Base-by-base conservation (phyloP, 2,888 invertebrate species). In the Eledona agricola region DNA sequence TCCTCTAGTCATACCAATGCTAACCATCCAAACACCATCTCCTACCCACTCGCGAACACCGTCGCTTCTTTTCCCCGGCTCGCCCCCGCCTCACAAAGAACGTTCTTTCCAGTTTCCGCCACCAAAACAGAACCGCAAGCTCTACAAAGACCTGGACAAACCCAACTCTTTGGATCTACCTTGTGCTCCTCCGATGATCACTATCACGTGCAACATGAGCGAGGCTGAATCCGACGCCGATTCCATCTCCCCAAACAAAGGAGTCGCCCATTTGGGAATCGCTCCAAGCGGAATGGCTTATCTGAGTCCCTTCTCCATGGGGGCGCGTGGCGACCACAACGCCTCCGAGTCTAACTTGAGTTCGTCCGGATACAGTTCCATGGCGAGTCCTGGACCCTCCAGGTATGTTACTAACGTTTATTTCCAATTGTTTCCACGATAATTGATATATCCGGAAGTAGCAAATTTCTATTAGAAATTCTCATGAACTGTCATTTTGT, bases 371-470 rank as follows among this genome's bases (percentile, higher is more conserved):
- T 91, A 91, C 72, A 89, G 89, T 58, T 90, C 90, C 1, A 90
- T 90, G 87, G 89, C 90, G 0, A 89, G 89, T 74, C 90, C 90
- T 0, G 90, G 89, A 0, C 88, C 90, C 2, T 90, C 90, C n/a
- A n/a, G n/a, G n/a, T n/a, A n/a, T n/a, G n/a, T n/a, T n/a, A n/a
- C n/a, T n/a, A n/a, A n/a, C n/a, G n/a, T n/a, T n/a, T n/a, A n/a
- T n/a, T n/a, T n/a, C n/a, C n/a, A n/a, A n/a, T n/a, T n/a, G n/a
- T n/a, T n/a, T n/a, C n/a, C n/a, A n/a, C n/a, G n/a, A n/a, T n/a
- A n/a, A n/a, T n/a, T n/a, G n/a, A n/a, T n/a, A n/a, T n/a, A n/a
- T n/a, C n/a, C n/a, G n/a, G n/a, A n/a, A n/a, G n/a, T n/a, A n/a
- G n/a, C n/a, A n/a, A n/a, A n/a, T n/a, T n/a, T n/a, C n/a, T n/a